Evolutionary conservation across 2,113 vertebrate species (phyloP), one percentile per base, ranked within the genome.

Genomic region (Leucosticte australis): DNA sequence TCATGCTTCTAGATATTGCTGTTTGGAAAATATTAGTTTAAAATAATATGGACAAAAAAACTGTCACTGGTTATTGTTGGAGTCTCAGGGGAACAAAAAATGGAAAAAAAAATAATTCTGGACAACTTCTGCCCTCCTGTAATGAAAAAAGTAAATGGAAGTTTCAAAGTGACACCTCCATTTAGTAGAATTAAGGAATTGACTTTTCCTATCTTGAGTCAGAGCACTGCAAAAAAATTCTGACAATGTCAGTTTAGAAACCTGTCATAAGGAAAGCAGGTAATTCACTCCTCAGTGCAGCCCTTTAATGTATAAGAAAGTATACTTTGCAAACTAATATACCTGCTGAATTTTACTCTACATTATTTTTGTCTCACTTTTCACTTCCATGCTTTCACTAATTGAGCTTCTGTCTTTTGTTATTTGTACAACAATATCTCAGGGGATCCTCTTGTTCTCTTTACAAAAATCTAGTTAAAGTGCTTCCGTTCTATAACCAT

Each of bases 161-260:
- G 77, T 79, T 90, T 84, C 86, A 92, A 76, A 84, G 77, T 76
- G 88, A 92, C 90, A 93, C 86, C 65, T 92, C 83, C 73, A 91
- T 90, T 86, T 64, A 90, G 79, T 42, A 94, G 76, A 95, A 96
- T 95, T 95, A 94, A 90, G 76, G 76, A 96, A 96, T 78, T 33
- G 41, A 87, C 80, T 96, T 92, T 75, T 89, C 26, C 68, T 79
- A 33, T 73, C 84, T 88, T 19, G 7, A 92, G 64, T 55, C 31
- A 78, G 90, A 87, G 42, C 35, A 89, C 49, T 49, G 77, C 57
- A 95, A 94, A 90, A 95, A 94, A 86, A 78, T 60, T 90, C 91
- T 94, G 91, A 92, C 89, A 97, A 89, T 20, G 35, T 57, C 73
- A 31, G 90, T 90, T 95, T 92, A 90, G 89, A 80, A 83, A 94